Base-by-base conservation (phyloP, 2,888 invertebrate species). In the Sinentomon sp. region DNA sequence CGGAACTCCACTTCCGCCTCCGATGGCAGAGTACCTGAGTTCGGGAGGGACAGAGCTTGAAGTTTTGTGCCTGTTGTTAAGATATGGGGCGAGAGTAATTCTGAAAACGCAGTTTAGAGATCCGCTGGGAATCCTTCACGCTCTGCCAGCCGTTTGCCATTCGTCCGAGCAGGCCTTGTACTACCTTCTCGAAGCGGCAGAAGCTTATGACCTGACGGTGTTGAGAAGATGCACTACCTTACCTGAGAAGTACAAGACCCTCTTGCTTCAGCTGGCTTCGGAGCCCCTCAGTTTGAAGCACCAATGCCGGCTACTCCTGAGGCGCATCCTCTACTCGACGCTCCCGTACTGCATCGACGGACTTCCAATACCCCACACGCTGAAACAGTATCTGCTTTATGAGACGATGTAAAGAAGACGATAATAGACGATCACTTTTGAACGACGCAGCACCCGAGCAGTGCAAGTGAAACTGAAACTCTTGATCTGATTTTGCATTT, bases 41-140 rank as follows among this genome's bases (percentile, higher is more conserved):
- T 70, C 70, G 42, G 72, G 72, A 46, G 58, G 64, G n/a, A 22
- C 38, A 4, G 63, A 64, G 28, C 72, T 72, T 0, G 62, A 62
- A 22, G 62, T 80, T 6, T 63, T 82, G 1, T 56, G 63, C 6
- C 48, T 73, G 35, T 52, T 82, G 38, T 57, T 83, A 4, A 62
- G 65, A 47, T 66, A 76, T 45, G 82, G 82, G 1, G 75, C 80
- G 5, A 63, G 68, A 51, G 70, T 69, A 38, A 50, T 57, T 40
- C 40, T 43, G n/a, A 74, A 75, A 52, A 74, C 74, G 6, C 77
- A 77, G 43, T 75, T 72, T 48, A 63, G 76, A 35, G 75, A 80
- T 48, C 76, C 77, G 0, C 71, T 73, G 47, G 78, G 80, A 21
- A 67, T 80, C 34, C 57, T 82, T 5, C 77, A 76, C 49, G 72